phyloP scores from a whole-genome alignment of 2,797 vertebrate species.

The Antennarius maculatus region DNA sequence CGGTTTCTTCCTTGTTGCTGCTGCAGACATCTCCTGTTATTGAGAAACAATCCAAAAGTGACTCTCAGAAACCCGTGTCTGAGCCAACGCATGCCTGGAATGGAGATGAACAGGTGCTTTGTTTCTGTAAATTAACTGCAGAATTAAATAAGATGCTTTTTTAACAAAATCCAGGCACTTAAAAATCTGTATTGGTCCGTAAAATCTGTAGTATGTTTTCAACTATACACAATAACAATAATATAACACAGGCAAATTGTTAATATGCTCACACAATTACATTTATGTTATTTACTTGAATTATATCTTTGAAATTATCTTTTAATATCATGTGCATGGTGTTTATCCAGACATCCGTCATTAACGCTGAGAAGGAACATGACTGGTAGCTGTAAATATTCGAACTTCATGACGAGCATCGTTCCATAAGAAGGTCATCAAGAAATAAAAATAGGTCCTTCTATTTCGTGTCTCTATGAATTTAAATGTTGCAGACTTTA shows the following conservation, averaged over 20 bases:
- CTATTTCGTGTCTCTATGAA: too few relatives aligned
- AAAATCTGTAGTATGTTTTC: not conserved
- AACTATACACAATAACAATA: not conserved
- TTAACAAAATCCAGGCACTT: not conserved
- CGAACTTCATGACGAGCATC: too few relatives aligned
- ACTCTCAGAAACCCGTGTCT: conserved; percentile 24
- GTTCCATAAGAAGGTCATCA: too few relatives aligned
- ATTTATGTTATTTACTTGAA: too few relatives aligned
- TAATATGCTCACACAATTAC: not conserved
- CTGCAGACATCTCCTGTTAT: conserved; percentile 85
- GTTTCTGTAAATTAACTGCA: not conserved
- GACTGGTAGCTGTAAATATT: not conserved
- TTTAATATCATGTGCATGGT: too few relatives aligned
- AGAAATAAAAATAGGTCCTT: too few relatives aligned
- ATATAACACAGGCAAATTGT: not conserved
- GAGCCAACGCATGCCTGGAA: conserved; percentile 11
- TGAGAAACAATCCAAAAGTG: conserved; percentile 22
- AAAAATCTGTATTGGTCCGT: not conserved
- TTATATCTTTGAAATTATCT: too few relatives aligned
- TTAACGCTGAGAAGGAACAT: not conserved
- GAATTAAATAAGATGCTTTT: not conserved
- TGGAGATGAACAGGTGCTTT: conserved; percentile 52
- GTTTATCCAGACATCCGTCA: too few relatives aligned
- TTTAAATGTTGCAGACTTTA: too few relatives aligned
- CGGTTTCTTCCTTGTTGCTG: conserved; percentile 84